Conservation (phyloP, 2,113 vertebrate species). For the Taurulus bubalis region DNA sequence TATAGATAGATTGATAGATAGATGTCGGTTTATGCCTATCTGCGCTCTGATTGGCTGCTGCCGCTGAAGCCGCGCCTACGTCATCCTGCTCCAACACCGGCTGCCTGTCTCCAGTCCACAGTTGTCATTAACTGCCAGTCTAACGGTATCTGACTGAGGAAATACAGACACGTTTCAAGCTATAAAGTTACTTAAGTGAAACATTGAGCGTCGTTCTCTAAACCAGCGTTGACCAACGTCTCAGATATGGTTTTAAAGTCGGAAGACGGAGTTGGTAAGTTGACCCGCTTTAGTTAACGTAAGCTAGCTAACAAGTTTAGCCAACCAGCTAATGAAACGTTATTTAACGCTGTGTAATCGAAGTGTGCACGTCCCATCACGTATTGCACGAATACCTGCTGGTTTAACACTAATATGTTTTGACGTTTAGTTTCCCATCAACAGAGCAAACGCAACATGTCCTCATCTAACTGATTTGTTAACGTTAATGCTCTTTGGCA, state of each 20-base stretch:
- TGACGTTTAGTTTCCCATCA: background rate
- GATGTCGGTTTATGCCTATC: background rate
- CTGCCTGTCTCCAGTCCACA: slow-evolving; percentile 39
- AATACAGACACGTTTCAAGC: background rate
- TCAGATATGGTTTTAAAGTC: slow-evolving; percentile 76
- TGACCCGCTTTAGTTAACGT: slow-evolving; percentile 22
- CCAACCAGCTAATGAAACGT: slow-evolving; percentile 13
- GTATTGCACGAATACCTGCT: background rate
- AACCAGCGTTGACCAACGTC: background rate
- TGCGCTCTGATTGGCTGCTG: slow-evolving; percentile 62
- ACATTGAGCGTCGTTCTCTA: rapidly evolving
- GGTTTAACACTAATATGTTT: background rate
- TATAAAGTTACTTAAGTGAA: slow-evolving; percentile 16
- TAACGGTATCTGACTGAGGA: background rate
- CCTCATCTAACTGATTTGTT: background rate
- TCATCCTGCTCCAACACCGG: slow-evolving; percentile 37
- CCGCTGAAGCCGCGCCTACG: slow-evolving; percentile 33
- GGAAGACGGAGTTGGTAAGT: slow-evolving; percentile 82
- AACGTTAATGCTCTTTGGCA: slow-evolving; percentile 20
- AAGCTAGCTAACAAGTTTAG: slow-evolving; percentile 37
- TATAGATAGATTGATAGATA: background rate
- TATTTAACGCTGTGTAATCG: background rate
- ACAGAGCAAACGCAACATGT: slow-evolving; percentile 36
- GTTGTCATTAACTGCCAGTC: slow-evolving; percentile 50
- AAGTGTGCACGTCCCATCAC: background rate